These are phyloP conservation scores for Notospermus geniculatus DNA, from an alignment of 1,140 invertebrate species.

Conservation along the genomic window DNA sequence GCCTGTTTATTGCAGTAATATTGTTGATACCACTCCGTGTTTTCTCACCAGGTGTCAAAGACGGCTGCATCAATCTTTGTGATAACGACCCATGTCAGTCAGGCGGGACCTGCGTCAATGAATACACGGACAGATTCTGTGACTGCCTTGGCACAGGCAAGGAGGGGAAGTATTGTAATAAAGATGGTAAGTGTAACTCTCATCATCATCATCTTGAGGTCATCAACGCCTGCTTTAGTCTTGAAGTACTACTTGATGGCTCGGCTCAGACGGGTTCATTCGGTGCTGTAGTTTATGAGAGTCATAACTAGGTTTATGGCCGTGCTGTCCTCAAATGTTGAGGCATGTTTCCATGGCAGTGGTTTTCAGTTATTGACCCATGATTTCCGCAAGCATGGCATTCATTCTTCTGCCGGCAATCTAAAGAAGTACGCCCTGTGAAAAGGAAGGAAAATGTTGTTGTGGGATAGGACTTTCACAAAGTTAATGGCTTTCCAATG, in stretches of 20 bases:
- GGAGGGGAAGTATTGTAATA: slow-evolving; percentile 85
- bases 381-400: no score
- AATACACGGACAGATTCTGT: slow-evolving; percentile 34
- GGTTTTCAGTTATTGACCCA: no score
- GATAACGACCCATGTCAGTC: slow-evolving; percentile 43
- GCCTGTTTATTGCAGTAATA: no score
- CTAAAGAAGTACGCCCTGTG: no score
- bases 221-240: not conserved
- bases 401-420: no score
- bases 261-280: slow-evolving; percentile 6
- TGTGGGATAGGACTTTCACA: no score
- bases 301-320: not conserved
- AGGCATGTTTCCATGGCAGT: no score
- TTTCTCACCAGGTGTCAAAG: slow-evolving; percentile 51
- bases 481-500: no score
- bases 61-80: slow-evolving; percentile 62
- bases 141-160: slow-evolving; percentile 84
- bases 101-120: slow-evolving; percentile 37
- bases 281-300: not conserved
- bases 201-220: slow-evolving; percentile 2
- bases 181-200: slow-evolving; percentile 76
- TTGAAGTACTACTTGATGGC: no score
- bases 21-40: no score
- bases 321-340: slow-evolving; percentile 31
- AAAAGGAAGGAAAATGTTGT: no score